phyloP scores from a whole-genome alignment of 2,888 invertebrate species.

The Molorchus minor region DNA sequence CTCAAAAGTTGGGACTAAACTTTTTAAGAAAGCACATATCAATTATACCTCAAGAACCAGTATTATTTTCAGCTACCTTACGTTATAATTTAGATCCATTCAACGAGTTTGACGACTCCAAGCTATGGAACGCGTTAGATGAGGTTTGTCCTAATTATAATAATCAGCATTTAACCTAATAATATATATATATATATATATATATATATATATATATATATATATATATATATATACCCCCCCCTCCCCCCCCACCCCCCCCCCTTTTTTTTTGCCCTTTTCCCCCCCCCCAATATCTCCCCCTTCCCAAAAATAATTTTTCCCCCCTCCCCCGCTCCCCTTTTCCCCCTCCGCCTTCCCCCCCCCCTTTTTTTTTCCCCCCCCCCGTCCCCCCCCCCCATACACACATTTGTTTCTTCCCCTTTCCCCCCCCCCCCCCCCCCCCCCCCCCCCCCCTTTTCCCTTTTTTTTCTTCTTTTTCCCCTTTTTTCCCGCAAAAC shows the following conservation, averaged over 20 bases:
- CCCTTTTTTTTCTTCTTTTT: background rate
- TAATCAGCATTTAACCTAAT: background rate
- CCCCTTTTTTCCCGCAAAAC: background rate
- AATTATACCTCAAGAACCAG: conserved; percentile 93
- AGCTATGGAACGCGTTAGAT: conserved; percentile 80
- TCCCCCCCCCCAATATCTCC: background rate
- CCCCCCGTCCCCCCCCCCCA: background rate
- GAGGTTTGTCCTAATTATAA: conserved; percentile 62
- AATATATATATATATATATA: background rate
- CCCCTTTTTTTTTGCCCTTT: background rate
- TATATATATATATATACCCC: background rate
- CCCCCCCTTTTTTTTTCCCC: background rate
- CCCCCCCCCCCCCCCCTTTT: background rate
- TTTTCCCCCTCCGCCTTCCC: no score
- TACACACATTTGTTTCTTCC: background rate
- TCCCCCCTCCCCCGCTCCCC: background rate
- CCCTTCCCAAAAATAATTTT: background rate
- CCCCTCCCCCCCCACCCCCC: background rate
- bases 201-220: background rate
- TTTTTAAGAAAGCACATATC: conserved; percentile 83
- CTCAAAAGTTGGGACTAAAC: conserved; percentile 75
- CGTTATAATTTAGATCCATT: conserved; percentile 88
- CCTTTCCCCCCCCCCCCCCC: background rate
- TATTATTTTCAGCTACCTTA: conserved; percentile 82
- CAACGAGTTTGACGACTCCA: conserved; percentile 74